A percentile compares a stretch with the other conserved stretches of the same genome.
These are phyloP conservation scores for Leptinotarsa rubiginosa DNA, from an alignment of 2,888 invertebrate species.

Conservation along the genomic window DNA sequence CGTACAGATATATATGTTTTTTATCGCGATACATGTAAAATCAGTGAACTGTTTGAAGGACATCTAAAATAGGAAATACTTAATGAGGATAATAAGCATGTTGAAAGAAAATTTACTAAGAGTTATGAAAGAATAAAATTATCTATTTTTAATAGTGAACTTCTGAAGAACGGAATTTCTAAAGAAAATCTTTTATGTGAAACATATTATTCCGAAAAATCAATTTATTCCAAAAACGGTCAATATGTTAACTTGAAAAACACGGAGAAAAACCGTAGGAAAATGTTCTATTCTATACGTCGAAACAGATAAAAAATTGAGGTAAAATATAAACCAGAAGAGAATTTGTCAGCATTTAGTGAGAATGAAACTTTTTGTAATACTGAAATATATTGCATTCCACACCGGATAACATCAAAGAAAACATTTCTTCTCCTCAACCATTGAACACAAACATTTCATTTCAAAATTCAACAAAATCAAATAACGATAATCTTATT, in stretches of 20 bases:
- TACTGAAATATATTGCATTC: not conserved
- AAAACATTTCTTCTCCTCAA: conserved; percentile 1
- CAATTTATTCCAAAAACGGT: no score
- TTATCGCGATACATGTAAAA: conserved; percentile 4
- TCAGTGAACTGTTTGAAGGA: not conserved
- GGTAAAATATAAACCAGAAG: not conserved
- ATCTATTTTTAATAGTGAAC: not conserved
- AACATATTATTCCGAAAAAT: no score
- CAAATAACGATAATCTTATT: not conserved
- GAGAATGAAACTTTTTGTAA: not conserved
- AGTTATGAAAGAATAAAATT: conserved; percentile 8
- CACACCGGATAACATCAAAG: not conserved
- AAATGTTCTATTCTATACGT: not conserved
- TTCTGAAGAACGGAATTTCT: no score
- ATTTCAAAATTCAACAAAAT: not conserved
- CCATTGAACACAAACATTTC: not conserved
- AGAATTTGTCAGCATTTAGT: not conserved
- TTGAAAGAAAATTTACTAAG: no score
- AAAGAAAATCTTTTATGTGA: no score
- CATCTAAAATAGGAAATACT: not conserved
- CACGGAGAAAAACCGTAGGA: not conserved
- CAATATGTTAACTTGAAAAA: not conserved
- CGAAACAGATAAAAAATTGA: no score
- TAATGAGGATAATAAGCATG: no score
- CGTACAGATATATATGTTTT: not conserved